Conservation (phyloP, 2,888 invertebrate species). For the Ariolimax columbianus region DNA sequence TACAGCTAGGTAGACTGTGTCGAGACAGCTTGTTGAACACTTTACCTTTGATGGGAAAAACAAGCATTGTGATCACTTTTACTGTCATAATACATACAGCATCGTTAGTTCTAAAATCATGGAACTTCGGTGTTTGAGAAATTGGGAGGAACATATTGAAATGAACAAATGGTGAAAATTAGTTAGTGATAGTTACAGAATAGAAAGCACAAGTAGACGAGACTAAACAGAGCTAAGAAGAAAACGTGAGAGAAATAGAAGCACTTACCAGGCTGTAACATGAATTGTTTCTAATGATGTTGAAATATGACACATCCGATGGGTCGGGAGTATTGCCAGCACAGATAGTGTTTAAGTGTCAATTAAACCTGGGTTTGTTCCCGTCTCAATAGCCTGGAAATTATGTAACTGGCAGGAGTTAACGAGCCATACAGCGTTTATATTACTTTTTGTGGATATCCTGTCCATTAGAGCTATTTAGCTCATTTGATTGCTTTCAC, state of each 20-base stretch:
- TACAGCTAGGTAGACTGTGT: too few relatives aligned
- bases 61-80: too few relatives aligned
- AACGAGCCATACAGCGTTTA: neutral
- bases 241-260: neutral
- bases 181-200: too few relatives aligned
- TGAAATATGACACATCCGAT: neutral
- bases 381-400: neutral
- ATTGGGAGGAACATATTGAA: too few relatives aligned
- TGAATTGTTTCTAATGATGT: neutral
- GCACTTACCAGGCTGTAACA: neutral
- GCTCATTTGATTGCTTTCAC: neutral
- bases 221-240: too few relatives aligned
- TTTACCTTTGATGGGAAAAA: too few relatives aligned
- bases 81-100: too few relatives aligned
- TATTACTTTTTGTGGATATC: neutral
- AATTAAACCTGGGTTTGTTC: conserved; percentile 1
- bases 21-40: too few relatives aligned
- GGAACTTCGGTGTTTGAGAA: too few relatives aligned
- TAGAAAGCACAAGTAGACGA: too few relatives aligned
- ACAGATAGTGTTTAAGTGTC: neutral
- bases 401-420: neutral
- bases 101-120: too few relatives aligned
- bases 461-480: neutral
- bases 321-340: neutral
- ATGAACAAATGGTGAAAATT: too few relatives aligned